Conservation (phyloP, 2,113 vertebrate genomes). For the Caracal caracal region DNA sequence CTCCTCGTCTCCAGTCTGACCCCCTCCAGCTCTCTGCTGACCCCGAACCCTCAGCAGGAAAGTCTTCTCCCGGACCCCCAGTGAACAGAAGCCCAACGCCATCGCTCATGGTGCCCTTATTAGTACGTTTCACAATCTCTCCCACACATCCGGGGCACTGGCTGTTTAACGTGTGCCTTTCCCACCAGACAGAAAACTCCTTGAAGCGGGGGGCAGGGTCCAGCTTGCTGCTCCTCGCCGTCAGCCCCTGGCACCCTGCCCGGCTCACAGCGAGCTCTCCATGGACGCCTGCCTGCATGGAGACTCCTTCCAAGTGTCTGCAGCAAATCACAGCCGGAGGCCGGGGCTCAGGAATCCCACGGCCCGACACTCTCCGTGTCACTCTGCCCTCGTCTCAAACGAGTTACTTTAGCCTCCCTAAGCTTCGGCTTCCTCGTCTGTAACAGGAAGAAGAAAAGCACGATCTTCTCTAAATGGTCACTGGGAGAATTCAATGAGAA, state of each 20-base stretch:
- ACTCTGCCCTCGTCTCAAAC: not conserved
- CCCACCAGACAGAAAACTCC: not conserved
- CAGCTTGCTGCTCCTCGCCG: not conserved
- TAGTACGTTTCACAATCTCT: accelerated
- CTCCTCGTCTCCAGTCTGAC: not conserved
- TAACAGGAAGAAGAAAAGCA: too few relatives aligned
- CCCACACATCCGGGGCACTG: too few relatives aligned
- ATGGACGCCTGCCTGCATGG: accelerated
- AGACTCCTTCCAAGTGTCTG: not conserved
- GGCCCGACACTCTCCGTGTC: not conserved
- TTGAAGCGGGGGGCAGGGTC: not conserved
- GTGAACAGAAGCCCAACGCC: accelerated
- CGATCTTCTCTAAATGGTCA: not conserved
- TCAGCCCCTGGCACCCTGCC: not conserved
- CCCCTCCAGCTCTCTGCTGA: not conserved
- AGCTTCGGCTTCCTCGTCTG: not conserved
- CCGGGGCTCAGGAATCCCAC: not conserved
- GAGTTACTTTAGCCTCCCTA: not conserved
- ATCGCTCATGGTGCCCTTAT: accelerated
- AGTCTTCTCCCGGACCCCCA: not conserved
- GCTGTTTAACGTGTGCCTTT: not conserved
- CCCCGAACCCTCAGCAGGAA: not conserved
- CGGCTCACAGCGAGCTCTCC: not conserved
- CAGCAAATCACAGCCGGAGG: not conserved
- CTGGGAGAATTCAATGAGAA: not conserved